Conservation (phyloP, 2,113 vertebrate species). For the Urocitellus parryii region DNA sequence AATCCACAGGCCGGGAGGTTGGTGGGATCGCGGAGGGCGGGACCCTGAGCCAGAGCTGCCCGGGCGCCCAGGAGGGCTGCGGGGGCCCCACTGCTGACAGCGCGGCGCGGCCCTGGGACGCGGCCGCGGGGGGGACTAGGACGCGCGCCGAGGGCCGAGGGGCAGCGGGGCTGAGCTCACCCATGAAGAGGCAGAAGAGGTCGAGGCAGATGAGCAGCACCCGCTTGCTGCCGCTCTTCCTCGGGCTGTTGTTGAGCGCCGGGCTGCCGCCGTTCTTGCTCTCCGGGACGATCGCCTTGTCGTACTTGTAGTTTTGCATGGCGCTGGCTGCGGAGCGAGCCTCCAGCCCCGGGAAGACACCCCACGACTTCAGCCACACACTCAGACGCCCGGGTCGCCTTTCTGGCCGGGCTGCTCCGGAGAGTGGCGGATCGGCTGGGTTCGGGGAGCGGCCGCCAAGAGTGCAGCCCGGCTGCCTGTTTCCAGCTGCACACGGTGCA, state of each 20-base stretch:
- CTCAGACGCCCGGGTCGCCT: not conserved
- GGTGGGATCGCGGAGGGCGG: not conserved
- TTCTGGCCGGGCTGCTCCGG: slow-evolving; percentile 40
- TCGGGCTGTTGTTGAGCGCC: slow-evolving; percentile 93
- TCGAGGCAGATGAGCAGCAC: slow-evolving; percentile 94
- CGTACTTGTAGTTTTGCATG: slow-evolving; percentile 98
- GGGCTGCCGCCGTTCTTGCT: slow-evolving; percentile 96
- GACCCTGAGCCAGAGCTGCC: not conserved
- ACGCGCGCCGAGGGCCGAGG: not conserved
- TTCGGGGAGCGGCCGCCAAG: not conserved
- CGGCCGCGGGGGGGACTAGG: not conserved
- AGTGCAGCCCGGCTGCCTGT: not conserved
- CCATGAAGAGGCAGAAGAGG: slow-evolving; percentile 96
- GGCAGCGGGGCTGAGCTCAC: slow-evolving; percentile 87
- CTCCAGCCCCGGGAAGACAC: slow-evolving; percentile 12
- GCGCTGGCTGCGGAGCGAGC: slow-evolving; percentile 77
- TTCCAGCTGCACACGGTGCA: not conserved
- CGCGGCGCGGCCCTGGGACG: not conserved
- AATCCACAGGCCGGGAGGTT: slow-evolving; percentile 23
- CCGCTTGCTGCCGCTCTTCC: slow-evolving; percentile 91
- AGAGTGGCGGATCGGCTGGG: slow-evolving; percentile 37
- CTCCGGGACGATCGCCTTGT: slow-evolving; percentile 97
- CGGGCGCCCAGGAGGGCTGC: not conserved
- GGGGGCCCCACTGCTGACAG: slow-evolving; percentile 15
- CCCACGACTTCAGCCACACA: slow-evolving; percentile 16